phyloP scores from a whole-genome alignment of 2,797 vertebrate genomes.

The Centropyge bicolor region DNA sequence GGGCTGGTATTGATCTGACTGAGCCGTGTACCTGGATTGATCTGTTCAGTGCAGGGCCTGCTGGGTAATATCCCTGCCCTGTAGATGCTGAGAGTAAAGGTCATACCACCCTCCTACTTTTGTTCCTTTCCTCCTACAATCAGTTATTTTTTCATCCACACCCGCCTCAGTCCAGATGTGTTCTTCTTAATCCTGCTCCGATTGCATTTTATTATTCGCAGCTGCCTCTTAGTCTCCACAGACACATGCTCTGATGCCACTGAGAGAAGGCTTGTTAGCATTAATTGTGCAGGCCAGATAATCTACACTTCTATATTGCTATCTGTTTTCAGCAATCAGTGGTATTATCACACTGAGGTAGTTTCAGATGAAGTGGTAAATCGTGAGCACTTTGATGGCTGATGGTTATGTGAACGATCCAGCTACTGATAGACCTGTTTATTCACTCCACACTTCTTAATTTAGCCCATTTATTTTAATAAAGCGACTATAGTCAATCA shows the following conservation, averaged over 20 bases:
- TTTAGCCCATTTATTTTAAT: slow-evolving; percentile 7
- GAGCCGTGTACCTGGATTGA: slow-evolving; percentile 62
- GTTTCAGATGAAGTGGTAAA: slow-evolving; percentile 57
- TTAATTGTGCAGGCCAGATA: slow-evolving; percentile 44
- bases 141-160: slow-evolving; percentile 34
- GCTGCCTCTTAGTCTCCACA: slow-evolving; percentile 16
- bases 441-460: slow-evolving; percentile 17
- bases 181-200: slow-evolving; percentile 14
- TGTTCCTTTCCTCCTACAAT: slow-evolving; percentile 14
- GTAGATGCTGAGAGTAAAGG: slow-evolving; percentile 70
- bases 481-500: slow-evolving; percentile 3
- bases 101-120: slow-evolving; percentile 53
- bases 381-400: slow-evolving; percentile 17
- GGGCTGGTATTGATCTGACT: slow-evolving; percentile 62
- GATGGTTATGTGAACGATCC: slow-evolving; percentile 20
- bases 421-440: slow-evolving; percentile 24
- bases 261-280: slow-evolving; percentile 26
- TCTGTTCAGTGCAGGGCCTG: slow-evolving; percentile 48
- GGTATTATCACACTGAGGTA: slow-evolving; percentile 57
- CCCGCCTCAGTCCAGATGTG: slow-evolving; percentile 28
- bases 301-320: slow-evolving; percentile 38
- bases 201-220: slow-evolving; percentile 24
- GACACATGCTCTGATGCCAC: slow-evolving; percentile 4
- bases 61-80: slow-evolving; percentile 67
- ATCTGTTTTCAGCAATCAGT: slow-evolving; percentile 41